These are phyloP conservation scores for Mus minutoides DNA, from an alignment of 2,797 vertebrate species.

Conservation along the genomic window DNA sequence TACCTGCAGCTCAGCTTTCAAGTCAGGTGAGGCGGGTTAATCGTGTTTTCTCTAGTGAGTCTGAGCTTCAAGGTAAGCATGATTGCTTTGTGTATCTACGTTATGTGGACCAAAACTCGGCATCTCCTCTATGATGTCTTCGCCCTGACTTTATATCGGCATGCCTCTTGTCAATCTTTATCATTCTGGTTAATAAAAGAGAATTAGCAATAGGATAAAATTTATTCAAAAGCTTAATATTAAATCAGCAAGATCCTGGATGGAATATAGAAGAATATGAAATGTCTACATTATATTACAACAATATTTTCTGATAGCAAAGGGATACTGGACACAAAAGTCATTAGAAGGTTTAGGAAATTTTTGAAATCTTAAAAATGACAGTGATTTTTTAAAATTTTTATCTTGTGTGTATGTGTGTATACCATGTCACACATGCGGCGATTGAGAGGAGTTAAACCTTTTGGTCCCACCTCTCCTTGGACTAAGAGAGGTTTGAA, in stretches of 20 bases:
- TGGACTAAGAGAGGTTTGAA: background rate
- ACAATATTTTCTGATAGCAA: background rate
- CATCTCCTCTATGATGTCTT: background rate
- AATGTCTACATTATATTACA: background rate
- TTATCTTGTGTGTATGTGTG: background rate
- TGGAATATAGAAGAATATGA: background rate
- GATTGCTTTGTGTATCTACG: background rate
- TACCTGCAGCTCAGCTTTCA: background rate
- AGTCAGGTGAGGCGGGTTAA: background rate
- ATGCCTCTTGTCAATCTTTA: background rate
- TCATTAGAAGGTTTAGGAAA: background rate
- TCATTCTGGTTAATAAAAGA: background rate
- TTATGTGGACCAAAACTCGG: background rate
- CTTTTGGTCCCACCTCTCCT: background rate
- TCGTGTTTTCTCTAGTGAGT: background rate
- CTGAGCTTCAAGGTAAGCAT: background rate
- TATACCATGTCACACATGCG: background rate
- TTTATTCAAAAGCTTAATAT: background rate
- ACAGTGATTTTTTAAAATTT: background rate
- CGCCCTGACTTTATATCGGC: background rate
- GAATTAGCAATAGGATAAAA: background rate
- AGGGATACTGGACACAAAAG: background rate
- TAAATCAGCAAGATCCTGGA: background rate
- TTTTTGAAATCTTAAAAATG: background rate
- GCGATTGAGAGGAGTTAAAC: background rate